Evolutionary conservation across 1,140 invertebrate species (phyloP).

Genomic region (Drosophila prosaltans): DNA sequence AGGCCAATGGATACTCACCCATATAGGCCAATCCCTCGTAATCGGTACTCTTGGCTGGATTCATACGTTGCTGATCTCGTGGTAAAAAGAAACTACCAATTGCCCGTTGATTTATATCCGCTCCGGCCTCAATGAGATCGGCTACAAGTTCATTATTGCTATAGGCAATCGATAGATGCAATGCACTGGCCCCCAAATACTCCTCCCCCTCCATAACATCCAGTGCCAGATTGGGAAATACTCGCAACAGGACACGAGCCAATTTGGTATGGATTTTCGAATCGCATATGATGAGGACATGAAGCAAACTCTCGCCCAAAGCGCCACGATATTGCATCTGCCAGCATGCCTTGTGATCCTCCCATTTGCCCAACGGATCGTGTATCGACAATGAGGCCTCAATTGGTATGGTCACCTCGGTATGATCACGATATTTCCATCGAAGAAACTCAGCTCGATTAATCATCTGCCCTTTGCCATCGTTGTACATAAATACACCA

Average conservation of each 20-base stretch:
- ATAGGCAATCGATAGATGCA: slow-evolving; percentile 98
- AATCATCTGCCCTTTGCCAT: slow-evolving; percentile 93
- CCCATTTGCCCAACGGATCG: slow-evolving; percentile 93
- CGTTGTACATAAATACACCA: slow-evolving; percentile 93
- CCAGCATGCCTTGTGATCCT: slow-evolving; percentile 97
- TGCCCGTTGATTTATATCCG: slow-evolving; percentile 95
- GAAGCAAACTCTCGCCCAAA: slow-evolving; percentile 96
- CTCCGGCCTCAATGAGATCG: slow-evolving; percentile 94
- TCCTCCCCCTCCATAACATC: slow-evolving; percentile 99
- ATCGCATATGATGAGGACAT: slow-evolving; percentile 97
- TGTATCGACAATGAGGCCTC: slow-evolving; percentile 91
- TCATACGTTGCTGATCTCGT: slow-evolving; percentile 92
- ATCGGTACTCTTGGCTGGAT: slow-evolving; percentile 91
- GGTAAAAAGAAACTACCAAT: slow-evolving; percentile 97
- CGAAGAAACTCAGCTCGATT: slow-evolving; percentile 95
- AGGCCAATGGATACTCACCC: slow-evolving; percentile 97
- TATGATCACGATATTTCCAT: slow-evolving; percentile 95
- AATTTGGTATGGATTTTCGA: slow-evolving; percentile 89
- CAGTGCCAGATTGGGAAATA: slow-evolving; percentile 94
- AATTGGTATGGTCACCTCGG: slow-evolving; percentile 91
- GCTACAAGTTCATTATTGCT: slow-evolving; percentile 98
- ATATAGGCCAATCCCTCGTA: slow-evolving; percentile 98
- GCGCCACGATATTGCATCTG: slow-evolving; percentile 97
- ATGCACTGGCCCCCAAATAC: slow-evolving; percentile 96
- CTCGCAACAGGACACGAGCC: slow-evolving; percentile 93